Evolutionary conservation across 2,888 invertebrate genomes (phyloP).

Genomic region (Macrophya alboannulata): DNA sequence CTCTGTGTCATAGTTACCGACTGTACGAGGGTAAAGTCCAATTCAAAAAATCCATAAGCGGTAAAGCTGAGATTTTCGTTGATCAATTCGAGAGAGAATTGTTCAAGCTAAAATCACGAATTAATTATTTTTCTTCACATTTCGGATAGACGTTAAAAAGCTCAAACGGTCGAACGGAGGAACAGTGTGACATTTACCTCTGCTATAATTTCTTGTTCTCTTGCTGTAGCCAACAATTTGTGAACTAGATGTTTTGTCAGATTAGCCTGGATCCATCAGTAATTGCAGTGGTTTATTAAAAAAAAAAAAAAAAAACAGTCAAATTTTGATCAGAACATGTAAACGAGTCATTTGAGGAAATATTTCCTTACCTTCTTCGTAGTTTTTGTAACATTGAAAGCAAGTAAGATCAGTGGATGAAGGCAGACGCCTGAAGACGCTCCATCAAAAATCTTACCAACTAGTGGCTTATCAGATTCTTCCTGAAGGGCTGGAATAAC

Average conservation of each 20-base stretch:
- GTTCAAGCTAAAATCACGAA: background rate
- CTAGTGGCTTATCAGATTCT: background rate
- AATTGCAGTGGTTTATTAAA: background rate
- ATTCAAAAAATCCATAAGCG: constrained; percentile 19
- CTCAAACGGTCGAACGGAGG: no score
- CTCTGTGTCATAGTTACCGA: background rate
- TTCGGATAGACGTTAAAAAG: background rate
- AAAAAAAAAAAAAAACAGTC: background rate
- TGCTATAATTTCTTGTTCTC: background rate
- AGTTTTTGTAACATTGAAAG: background rate
- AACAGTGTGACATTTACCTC: background rate
- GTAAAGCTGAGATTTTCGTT: background rate
- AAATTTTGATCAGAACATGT: background rate
- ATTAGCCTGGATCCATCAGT: background rate
- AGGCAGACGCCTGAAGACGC: background rate
- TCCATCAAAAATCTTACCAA: background rate
- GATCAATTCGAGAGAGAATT: background rate
- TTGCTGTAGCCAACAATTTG: background rate
- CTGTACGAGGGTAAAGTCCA: constrained; percentile 1
- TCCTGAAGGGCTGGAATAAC: background rate
- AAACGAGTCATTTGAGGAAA: background rate
- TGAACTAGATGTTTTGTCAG: background rate
- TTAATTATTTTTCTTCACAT: background rate
- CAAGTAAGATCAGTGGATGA: background rate
- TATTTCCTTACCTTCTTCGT: background rate